Percentiles rank a stretch among this genome's conserved stretches.
Evolutionary conservation across 2,113 vertebrate genomes (phyloP).

Genomic region (Plecturocebus donacophilus): DNA sequence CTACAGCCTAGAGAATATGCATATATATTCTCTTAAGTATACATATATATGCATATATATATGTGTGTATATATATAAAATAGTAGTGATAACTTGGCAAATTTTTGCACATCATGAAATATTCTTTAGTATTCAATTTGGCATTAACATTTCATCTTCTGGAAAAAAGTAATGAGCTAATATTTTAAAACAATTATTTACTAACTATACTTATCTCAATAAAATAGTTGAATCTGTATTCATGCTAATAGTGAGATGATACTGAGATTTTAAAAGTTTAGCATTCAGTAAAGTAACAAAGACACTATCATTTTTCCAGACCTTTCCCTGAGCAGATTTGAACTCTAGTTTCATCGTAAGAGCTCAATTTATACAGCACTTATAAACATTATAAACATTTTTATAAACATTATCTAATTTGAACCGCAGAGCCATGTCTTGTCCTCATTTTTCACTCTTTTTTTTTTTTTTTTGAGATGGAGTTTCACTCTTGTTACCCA

Average conservation of each 20-base stretch:
- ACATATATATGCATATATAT: not conserved
- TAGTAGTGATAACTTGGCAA: not conserved
- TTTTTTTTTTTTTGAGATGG: too few species aligned
- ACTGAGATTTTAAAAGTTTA: not conserved
- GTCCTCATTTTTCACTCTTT: too few species aligned
- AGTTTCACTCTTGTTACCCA: too few species aligned
- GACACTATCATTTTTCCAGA: not conserved
- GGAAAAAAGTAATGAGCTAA: not conserved
- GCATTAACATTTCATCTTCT: constrained; percentile 32
- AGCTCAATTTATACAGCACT: not conserved
- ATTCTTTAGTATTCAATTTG: constrained; percentile 28
- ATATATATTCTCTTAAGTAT: not conserved
- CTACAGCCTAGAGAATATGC: not conserved
- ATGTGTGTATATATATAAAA: not conserved
- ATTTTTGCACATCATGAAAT: not conserved
- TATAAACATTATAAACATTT: not conserved
- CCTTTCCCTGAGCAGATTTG: not conserved
- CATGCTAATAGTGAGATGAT: constrained; percentile 3
- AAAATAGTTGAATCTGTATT: not conserved
- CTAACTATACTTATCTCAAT: not conserved
- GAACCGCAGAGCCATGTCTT: not conserved
- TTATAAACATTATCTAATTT: not conserved
- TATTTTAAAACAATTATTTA: constrained; percentile 43
- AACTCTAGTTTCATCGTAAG: not conserved
- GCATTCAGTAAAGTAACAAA: constrained; percentile 16